A percentile compares a stretch with the other conserved stretches of the same genome.
phyloP scores from a whole-genome alignment of 2,797 vertebrate genomes.

The Muraenolepis orangiensis region DNA sequence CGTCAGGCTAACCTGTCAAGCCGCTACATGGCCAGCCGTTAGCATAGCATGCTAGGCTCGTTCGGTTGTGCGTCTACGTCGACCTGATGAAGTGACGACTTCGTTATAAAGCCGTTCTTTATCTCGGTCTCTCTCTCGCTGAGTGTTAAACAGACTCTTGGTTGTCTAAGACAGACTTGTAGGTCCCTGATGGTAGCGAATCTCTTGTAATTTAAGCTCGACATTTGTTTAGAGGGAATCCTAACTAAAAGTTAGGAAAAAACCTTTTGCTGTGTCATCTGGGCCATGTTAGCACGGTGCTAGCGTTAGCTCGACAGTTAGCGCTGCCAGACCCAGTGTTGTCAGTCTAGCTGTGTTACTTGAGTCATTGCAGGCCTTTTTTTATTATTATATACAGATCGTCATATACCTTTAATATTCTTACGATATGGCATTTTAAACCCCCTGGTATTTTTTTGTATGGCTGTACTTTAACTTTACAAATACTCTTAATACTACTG shows the following conservation, averaged over 20 bases:
- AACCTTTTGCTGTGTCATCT: constrained; percentile 82
- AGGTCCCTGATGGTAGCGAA: no score
- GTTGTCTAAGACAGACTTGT: no score
- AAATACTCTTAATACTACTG: not conserved
- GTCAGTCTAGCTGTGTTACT: not conserved
- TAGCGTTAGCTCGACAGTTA: constrained; percentile 52
- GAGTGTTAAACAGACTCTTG: no score
- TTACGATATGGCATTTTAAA: not conserved
- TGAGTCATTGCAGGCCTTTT: not conserved
- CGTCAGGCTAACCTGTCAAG: constrained; percentile 18
- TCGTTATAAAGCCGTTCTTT: constrained; percentile 18
- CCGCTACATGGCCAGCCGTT: constrained; percentile 5
- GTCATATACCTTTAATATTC: not conserved
- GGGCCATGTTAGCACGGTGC: constrained; percentile 55
- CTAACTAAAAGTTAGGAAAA: constrained; percentile 41
- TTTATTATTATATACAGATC: not conserved
- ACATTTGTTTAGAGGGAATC: no score
- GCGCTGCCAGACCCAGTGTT: not conserved
- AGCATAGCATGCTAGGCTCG: constrained; percentile 16
- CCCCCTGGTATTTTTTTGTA: no score
- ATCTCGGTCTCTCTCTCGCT: no score
- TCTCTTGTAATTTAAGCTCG: no score
- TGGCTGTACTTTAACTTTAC: not conserved
- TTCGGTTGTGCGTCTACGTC: constrained; percentile 23
- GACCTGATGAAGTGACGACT: constrained; percentile 21